phyloP scores from a whole-genome alignment of 2,113 vertebrate species.

The Alaudala cheleensis region DNA sequence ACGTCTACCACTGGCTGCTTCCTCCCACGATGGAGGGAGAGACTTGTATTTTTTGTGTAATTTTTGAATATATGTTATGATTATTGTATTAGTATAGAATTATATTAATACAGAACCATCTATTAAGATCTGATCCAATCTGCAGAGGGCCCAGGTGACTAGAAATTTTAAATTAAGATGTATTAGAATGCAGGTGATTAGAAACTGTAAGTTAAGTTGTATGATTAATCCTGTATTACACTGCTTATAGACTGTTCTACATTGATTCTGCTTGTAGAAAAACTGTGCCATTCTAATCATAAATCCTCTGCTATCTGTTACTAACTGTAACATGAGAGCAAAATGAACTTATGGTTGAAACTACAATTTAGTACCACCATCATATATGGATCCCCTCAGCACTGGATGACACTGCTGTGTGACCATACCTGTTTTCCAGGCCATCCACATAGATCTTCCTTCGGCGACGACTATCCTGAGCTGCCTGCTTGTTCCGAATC shows the following conservation, averaged over 20 bases:
- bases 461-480: constrained; percentile 87
- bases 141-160: neutral
- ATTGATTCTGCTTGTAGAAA: neutral
- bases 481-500: constrained; percentile 90
- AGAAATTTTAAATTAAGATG: neutral
- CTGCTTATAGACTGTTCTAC: neutral
- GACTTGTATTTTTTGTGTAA: accelerated
- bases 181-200: neutral
- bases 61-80: neutral
- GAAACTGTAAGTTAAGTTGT: neutral
- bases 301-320: neutral
- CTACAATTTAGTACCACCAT: neutral
- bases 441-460: constrained; percentile 88
- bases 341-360: neutral
- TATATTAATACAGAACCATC: neutral
- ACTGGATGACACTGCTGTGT: too few relatives aligned
- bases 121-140: neutral
- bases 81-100: neutral
- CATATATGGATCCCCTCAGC: neutral
- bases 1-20: neutral
- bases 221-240: neutral
- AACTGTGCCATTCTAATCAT: neutral
- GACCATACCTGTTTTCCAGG: constrained; percentile 85
- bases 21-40: neutral
- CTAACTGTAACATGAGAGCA: neutral